These are phyloP conservation scores for Patiria miniata DNA, from an alignment of 35 echinoderm and acorn worm genomes.

Conservation along the genomic window DNA sequence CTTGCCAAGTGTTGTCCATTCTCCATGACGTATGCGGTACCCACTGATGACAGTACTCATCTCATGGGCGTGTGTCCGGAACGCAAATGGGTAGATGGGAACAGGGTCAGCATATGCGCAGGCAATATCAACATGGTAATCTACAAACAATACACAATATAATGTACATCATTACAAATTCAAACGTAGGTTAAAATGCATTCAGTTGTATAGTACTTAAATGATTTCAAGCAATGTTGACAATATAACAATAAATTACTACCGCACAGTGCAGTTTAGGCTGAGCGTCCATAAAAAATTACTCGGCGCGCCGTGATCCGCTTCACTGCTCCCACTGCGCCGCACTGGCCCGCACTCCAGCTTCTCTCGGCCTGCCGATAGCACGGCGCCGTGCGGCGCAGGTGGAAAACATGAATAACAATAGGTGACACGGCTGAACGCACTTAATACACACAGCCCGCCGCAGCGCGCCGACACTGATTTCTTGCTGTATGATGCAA, in stretches of 20 bases:
- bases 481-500: too few relatives aligned
- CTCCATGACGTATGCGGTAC: conserved; percentile 68
- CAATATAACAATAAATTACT: neutral
- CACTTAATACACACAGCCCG: too few relatives aligned
- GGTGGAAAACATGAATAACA: too few relatives aligned
- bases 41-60: conserved; percentile 85
- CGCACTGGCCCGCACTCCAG: too few relatives aligned
- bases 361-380: too few relatives aligned
- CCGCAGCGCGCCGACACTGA: too few relatives aligned
- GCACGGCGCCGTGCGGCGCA: too few relatives aligned
- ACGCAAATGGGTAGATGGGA: conserved; percentile 87
- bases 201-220: neutral
- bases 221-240: neutral
- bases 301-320: too few relatives aligned
- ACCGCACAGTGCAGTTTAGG: neutral
- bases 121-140: conserved; percentile 80
- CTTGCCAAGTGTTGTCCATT: conserved; percentile 71
- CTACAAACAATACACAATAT: conserved; percentile 33
- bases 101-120: conserved; percentile 55
- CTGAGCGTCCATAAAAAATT: too few relatives aligned
- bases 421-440: too few relatives aligned
- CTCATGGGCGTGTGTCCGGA: conserved; percentile 79
- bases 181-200: neutral
- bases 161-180: neutral
- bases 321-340: too few relatives aligned